Evolutionary conservation across 1,140 invertebrate species (phyloP).

Genomic region (Lithobius niger): DNA sequence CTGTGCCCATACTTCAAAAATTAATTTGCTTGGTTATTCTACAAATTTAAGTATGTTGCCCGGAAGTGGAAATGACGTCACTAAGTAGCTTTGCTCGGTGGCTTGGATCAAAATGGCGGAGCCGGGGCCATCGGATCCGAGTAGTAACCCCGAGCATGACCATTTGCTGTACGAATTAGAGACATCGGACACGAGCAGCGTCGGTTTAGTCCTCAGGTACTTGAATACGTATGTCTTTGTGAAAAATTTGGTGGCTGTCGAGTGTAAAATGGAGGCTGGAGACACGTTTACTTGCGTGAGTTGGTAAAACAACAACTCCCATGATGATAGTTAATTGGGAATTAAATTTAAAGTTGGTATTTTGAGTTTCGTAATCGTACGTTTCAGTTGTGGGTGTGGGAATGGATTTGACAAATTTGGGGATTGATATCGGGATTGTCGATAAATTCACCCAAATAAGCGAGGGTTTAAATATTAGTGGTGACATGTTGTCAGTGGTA

Average conservation of each 20-base stretch:
- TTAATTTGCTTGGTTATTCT: conserved; percentile 1
- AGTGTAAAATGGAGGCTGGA: background rate
- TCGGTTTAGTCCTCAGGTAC: conserved; percentile 49
- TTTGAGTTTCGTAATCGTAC: background rate
- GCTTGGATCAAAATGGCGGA: background rate
- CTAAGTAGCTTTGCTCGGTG: no score
- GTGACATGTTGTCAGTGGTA: no score
- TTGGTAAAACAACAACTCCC: background rate
- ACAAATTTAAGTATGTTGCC: background rate
- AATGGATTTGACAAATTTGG: no score
- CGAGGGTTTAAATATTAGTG: no score
- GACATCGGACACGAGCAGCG: conserved; percentile 44
- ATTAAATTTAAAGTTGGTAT: background rate
- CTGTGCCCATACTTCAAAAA: no score
- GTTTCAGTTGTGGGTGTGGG: no score
- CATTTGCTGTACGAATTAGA: conserved; percentile 49
- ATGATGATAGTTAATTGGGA: background rate
- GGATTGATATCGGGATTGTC: no score
- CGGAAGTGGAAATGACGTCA: background rate
- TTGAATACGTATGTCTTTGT: background rate
- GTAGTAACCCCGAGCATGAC: conserved; percentile 30
- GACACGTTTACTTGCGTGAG: no score
- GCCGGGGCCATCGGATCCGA: background rate
- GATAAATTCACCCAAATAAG: no score
- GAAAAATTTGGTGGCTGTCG: background rate